Base-by-base conservation (phyloP, 2,113 vertebrate genomes). In the Entosphenus tridentatus region DNA sequence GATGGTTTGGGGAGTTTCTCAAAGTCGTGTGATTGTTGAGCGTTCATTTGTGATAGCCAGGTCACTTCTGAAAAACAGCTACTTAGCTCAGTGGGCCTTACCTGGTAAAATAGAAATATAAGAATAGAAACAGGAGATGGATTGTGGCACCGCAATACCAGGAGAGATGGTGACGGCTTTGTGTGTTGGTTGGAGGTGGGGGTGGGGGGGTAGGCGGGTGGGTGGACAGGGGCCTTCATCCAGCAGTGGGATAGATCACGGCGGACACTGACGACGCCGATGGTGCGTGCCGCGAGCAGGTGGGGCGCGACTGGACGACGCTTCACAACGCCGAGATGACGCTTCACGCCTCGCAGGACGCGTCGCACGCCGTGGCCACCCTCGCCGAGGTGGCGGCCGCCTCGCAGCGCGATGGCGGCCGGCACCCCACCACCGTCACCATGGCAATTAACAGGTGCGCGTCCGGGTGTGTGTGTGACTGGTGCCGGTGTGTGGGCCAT, bases 301-400 rank as follows among this genome's bases (percentile, higher is more conserved):
- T 86, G 73, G 84, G 86, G 74, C 84, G 89, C 78, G 96, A 87
- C 75, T 98, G 93, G 93, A 87, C 93, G 17, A 88, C 89, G 11
- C 78, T 98, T 18, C 93, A 96, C 70, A 84, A 88, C 1, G 86
- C 90, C 0, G 91, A 96, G 77, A 98, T 97, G 93, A 95, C 91
- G n/a, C 95, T 96, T 78, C 93, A 98, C 76, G 92, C 90, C 1
- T 92, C 90, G 2, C 93, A 96, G 78, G 93, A 97, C 78, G 93
- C 93, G 75, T 96, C 87, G 56, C 91, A 97, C 79, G 93, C 93
- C 0, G 93, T 96, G 62, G 93, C 93, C 0, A 96, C 93, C 0
- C 72, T 98, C 73, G 93, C 93, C 8, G 90, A 98, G 78, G 90
- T 89, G 1, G 93, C 89, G 0, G 89, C 88, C 2, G 89, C 93